Conservation (phyloP, 2,113 vertebrate species). For the Mobula hypostoma region DNA sequence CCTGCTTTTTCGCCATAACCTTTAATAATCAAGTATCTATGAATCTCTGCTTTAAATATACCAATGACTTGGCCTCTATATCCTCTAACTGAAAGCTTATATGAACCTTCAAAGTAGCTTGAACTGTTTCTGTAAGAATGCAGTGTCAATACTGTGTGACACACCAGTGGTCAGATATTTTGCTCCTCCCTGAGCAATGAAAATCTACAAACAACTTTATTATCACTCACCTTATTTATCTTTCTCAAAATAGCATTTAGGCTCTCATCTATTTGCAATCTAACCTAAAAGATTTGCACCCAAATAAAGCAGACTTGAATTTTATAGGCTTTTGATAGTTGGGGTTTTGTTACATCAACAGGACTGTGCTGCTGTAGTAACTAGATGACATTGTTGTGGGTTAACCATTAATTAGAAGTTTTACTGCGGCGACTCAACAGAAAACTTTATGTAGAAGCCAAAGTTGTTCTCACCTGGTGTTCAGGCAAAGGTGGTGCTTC, state of each 20-base stretch:
- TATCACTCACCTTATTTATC: background rate
- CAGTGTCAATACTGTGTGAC: background rate
- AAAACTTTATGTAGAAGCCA: no score
- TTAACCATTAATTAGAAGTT: background rate
- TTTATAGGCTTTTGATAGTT: background rate
- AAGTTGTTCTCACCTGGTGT: background rate
- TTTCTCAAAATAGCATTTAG: background rate
- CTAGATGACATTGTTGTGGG: background rate
- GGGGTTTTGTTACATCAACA: background rate
- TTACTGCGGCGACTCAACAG: background rate
- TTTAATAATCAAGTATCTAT: no score
- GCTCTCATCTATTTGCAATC: background rate
- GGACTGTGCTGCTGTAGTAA: background rate
- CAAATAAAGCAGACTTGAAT: background rate
- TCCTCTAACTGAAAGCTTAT: background rate
- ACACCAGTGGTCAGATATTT: background rate
- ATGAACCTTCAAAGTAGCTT: background rate
- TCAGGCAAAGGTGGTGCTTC: background rate
- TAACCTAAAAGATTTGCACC: background rate
- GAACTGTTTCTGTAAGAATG: background rate
- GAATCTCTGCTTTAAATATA: no score
- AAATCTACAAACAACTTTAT: background rate
- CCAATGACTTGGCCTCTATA: no score
- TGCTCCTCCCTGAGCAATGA: background rate
- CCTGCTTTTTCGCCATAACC: no score